Evolutionary conservation across 2,888 invertebrate genomes (phyloP).

Genomic region (Creontiades dilutus): DNA sequence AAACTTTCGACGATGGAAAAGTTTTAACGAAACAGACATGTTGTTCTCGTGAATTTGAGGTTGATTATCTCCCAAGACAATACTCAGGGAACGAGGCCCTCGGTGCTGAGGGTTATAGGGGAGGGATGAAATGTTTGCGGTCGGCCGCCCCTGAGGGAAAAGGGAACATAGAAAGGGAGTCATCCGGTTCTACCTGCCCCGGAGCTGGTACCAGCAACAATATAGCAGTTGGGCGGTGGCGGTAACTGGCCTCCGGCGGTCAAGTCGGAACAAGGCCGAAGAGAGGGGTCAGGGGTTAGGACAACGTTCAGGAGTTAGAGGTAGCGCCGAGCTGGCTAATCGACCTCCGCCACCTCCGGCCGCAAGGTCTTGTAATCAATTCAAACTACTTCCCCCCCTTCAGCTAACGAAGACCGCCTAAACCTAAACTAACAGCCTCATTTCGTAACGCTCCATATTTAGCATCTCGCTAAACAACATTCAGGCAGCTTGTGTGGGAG

Average conservation of each 20-base stretch:
- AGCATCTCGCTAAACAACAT: background rate
- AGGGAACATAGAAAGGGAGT: background rate
- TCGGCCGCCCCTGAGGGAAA: background rate
- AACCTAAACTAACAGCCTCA: constrained; percentile 4
- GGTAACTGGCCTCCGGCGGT: background rate
- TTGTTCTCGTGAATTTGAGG: background rate
- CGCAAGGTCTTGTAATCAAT: constrained; percentile 46
- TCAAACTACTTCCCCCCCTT: constrained; percentile 19
- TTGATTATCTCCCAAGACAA: background rate
- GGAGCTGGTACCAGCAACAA: background rate
- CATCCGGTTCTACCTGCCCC: constrained; percentile 8
- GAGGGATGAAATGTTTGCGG: constrained; percentile 8
- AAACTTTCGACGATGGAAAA: too few species aligned
- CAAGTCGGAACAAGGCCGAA: background rate
- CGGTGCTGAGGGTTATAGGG: too few species aligned
- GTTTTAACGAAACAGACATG: background rate
- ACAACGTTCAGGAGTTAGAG: constrained; percentile 9
- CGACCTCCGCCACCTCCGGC: constrained; percentile 21
- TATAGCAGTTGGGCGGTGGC: background rate
- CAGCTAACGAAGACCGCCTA: constrained; percentile 33
- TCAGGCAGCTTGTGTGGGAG: too few species aligned
- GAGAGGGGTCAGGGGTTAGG: constrained; percentile 30
- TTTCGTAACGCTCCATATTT: background rate
- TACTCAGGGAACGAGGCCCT: background rate
- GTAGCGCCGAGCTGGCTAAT: constrained; percentile 41